Evolutionary conservation across 2,888 invertebrate species (phyloP).

Genomic region (Clanis bilineata): DNA sequence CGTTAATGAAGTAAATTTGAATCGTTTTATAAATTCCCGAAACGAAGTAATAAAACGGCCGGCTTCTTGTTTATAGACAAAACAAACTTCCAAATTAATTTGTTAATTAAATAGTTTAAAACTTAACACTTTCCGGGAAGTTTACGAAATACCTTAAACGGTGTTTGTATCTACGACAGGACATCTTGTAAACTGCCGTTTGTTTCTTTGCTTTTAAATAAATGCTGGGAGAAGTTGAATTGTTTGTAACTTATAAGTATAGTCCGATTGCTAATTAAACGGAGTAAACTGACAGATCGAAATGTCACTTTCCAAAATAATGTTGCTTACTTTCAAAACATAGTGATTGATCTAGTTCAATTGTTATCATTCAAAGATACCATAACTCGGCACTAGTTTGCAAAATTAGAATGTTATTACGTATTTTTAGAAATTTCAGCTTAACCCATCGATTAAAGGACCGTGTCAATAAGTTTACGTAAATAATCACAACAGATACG

Average conservation of each 20-base stretch:
- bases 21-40: slow-evolving; percentile 4
- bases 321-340: too few relatives aligned
- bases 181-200: not conserved
- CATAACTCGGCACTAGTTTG: too few relatives aligned
- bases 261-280: too few relatives aligned
- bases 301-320: too few relatives aligned
- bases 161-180: not conserved
- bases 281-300: too few relatives aligned
- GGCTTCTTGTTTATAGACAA: slow-evolving; percentile 9
- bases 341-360: too few relatives aligned
- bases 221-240: not conserved
- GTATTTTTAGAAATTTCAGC: too few relatives aligned
- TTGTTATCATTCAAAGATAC: too few relatives aligned
- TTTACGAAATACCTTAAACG: not conserved
- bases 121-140: not conserved
- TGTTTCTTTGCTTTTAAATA: not conserved
- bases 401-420: too few relatives aligned
- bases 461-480: too few relatives aligned
- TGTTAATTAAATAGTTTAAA: slow-evolving; percentile 17
- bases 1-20: slow-evolving; percentile 7
- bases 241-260: not conserved
- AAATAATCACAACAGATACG: too few relatives aligned
- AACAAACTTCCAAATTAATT: slow-evolving; percentile 12
- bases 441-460: too few relatives aligned
- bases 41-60: slow-evolving; percentile 1